phyloP scores from a whole-genome alignment of 2,797 vertebrate genomes.

The Cichlasoma orientale region DNA sequence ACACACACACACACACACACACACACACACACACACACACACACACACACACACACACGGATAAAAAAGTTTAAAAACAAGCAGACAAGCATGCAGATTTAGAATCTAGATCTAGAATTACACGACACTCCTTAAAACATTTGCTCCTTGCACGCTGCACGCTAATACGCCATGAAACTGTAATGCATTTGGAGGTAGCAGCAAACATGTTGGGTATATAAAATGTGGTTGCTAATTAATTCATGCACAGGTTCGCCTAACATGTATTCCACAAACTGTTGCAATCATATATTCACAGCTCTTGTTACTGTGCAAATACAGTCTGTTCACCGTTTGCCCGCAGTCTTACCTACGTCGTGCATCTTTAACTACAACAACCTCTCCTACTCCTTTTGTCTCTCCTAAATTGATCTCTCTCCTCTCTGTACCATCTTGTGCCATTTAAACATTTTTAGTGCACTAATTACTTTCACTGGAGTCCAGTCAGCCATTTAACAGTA shows the following conservation, averaged over 20 bases:
- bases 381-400: conserved; percentile 2
- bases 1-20: conserved; percentile 20
- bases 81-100: conserved; percentile 33
- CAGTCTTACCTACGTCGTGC: conserved; percentile 26
- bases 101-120: conserved; percentile 23
- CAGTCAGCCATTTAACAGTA: conserved; percentile 23
- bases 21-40: background rate
- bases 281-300: conserved; percentile 31
- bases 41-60: background rate
- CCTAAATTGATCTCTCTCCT: conserved; percentile 11
- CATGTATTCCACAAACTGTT: conserved; percentile 22
- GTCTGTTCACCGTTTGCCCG: conserved; percentile 30
- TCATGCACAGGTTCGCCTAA: conserved; percentile 13
- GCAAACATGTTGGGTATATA: conserved; percentile 1
- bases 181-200: background rate
- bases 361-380: background rate
- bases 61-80: background rate
- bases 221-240: conserved; percentile 17
- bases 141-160: background rate
- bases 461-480: conserved; percentile 56
- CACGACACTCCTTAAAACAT: conserved; percentile 18
- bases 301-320: conserved; percentile 23
- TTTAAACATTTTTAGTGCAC: conserved; percentile 38
- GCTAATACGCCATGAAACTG: background rate
- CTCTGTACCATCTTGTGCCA: conserved; percentile 9